Evolutionary conservation across 2,888 invertebrate genomes (phyloP).

Genomic region (Drosophila mercatorum): DNA sequence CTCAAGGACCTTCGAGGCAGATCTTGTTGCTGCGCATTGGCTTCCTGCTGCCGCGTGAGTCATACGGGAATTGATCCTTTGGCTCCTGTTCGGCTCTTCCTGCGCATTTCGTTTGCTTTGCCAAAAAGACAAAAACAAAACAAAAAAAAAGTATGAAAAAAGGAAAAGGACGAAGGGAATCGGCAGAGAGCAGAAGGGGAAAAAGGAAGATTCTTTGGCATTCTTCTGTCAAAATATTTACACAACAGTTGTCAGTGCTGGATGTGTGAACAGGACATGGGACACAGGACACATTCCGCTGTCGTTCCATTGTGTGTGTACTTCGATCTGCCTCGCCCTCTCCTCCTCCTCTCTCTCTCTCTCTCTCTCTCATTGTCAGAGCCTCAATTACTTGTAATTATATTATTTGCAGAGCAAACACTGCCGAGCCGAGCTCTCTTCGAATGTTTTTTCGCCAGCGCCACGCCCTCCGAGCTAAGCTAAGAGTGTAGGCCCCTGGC

Average conservation of each 20-base stretch:
- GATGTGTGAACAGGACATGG: constrained; percentile 33
- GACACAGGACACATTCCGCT: constrained; percentile 38
- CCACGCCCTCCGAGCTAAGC: constrained; percentile 32
- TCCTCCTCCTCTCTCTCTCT: not conserved
- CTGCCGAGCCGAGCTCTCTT: constrained; percentile 15
- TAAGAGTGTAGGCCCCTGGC: constrained; percentile 30
- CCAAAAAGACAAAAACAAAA: constrained; percentile 8
- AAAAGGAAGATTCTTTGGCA: constrained; percentile 65
- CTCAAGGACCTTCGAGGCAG: constrained; percentile 1
- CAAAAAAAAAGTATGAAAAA: not conserved
- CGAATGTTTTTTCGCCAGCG: constrained; percentile 28
- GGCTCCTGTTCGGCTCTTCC: constrained; percentile 34
- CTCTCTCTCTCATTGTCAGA: constrained; percentile 22
- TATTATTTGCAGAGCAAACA: constrained; percentile 74
- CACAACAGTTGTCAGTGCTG: constrained; percentile 74
- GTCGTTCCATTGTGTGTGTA: constrained; percentile 20
- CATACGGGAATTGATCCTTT: constrained; percentile 33
- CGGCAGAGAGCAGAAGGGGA: not conserved
- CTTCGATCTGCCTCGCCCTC: not conserved
- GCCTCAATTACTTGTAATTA: constrained; percentile 74
- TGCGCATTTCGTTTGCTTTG: constrained; percentile 37
- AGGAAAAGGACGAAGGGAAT: not conserved
- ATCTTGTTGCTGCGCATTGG: constrained; percentile 9
- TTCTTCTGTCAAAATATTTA: constrained; percentile 81
- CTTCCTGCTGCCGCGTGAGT: constrained; percentile 35